Evolutionary conservation across 2,888 invertebrate species (phyloP), one percentile per base, ranked within the genome.

Genomic region (Rugalucina vietnamica): DNA sequence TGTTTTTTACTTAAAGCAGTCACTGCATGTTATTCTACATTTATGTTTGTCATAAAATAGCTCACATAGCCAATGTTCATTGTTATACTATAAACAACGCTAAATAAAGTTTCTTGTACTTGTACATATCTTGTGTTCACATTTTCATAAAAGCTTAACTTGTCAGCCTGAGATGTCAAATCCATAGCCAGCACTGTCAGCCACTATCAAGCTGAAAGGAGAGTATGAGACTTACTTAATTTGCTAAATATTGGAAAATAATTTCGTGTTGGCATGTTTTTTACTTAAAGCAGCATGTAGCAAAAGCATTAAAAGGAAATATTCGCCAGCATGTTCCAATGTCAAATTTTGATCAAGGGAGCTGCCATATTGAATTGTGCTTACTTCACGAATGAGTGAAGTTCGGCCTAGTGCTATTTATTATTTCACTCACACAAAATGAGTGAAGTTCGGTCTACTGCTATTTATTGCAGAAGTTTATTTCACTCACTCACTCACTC

Each of bases 321-420:
- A 43, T 12, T 43, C 3, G 21, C 8, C 29, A 60, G 29, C 24
- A 60, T 60, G 21, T 27, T 39, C 75, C 82, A 85, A 82, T 82
- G 82, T 82, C 85, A 85, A 76, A 76, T 43, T 39, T 39, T 14
- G 39, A 18, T 8, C 65, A 83, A 81, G 88, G 85, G 81, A 78
- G 88, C 88, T 24, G 88, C 85, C 88, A 88, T 88, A 49, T 86
- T 86, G 81, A 70, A 88, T 88, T 77, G 86, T 82, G 73, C 84
- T 82, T 79, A 87, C 82, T 74, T 12, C 5, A 3, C 8, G 70
- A 37, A 73, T 73, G 36, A 76, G 39, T 12, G 27, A 37, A n/a
- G n/a, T n/a, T n/a, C n/a, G n/a, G n/a, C n/a, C n/a, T n/a, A n/a
- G n/a, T n/a, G n/a, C n/a, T n/a, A n/a, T n/a, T n/a, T n/a, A n/a